Conservation (phyloP, 1,140 invertebrate species). For the Stegodyphus mimosarum region DNA sequence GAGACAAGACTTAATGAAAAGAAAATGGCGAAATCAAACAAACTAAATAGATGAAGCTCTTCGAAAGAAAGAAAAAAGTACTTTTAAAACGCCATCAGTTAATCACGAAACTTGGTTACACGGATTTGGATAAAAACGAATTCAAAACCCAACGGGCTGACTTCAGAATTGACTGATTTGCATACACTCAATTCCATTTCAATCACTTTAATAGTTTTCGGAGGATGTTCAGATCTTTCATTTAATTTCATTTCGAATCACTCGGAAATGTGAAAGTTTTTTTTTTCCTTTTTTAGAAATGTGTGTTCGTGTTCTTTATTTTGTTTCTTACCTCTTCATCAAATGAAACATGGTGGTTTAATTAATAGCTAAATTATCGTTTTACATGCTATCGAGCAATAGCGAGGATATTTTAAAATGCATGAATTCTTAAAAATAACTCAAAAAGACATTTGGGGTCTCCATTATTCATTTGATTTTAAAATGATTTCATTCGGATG, state of each 20-base stretch:
- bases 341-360: constrained; percentile 1
- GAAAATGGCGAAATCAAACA: too few species aligned
- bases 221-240: neutral
- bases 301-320: neutral
- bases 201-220: constrained; percentile 32
- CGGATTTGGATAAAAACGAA: neutral
- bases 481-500: too few species aligned
- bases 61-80: too few species aligned
- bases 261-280: neutral
- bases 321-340: neutral
- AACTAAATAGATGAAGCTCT: too few species aligned
- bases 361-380: constrained; percentile 37
- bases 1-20: too few species aligned
- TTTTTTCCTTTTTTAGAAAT: constrained; percentile 3
- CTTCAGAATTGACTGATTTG: constrained; percentile 26
- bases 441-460: too few species aligned
- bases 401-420: too few species aligned
- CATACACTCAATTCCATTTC: constrained; percentile 17
- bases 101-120: constrained; percentile 14
- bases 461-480: too few species aligned
- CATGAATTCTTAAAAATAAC: too few species aligned
- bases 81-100: neutral
- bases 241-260: constrained; percentile 12
- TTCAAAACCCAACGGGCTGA: neutral
- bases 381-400: constrained; percentile 22